These are phyloP conservation scores for Limnephilus rhombicus DNA, from an alignment of 2,888 invertebrate species.

Conservation along the genomic window DNA sequence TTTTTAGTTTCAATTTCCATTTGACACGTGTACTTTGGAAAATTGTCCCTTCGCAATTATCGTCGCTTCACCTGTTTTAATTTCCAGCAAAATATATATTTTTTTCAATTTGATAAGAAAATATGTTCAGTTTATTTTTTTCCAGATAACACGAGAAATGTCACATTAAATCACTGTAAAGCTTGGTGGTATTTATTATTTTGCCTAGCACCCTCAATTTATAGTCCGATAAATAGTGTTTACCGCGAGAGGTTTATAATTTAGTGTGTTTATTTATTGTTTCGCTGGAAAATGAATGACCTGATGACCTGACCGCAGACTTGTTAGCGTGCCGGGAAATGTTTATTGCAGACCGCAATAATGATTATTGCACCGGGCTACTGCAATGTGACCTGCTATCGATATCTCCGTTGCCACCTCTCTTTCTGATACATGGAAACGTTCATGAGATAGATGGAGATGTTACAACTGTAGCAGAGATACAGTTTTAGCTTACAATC, in stretches of 20 bases:
- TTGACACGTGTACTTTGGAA: too few relatives aligned
- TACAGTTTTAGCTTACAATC: neutral
- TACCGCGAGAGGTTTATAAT: slow-evolving; percentile 17
- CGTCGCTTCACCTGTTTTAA: neutral
- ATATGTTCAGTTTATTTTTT: neutral
- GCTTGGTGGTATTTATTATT: neutral
- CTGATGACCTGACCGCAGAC: slow-evolving; percentile 34
- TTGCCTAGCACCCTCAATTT: neutral
- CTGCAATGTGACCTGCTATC: neutral
- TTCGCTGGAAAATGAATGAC: slow-evolving; percentile 13
- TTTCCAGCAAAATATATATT: neutral
- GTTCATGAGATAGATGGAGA: neutral
- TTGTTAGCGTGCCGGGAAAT: slow-evolving; percentile 18
- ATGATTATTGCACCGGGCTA: neutral
- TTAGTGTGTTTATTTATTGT: slow-evolving; percentile 19
- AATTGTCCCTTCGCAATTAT: too few relatives aligned
- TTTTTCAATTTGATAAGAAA: neutral
- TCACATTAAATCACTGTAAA: neutral
- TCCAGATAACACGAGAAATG: neutral
- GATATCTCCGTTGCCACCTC: neutral
- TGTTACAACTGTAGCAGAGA: neutral
- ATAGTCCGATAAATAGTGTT: slow-evolving; percentile 9
- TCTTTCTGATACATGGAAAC: neutral
- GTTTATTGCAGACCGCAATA: slow-evolving; percentile 34
- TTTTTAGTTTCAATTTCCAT: too few relatives aligned